Evolutionary conservation across 53 echinoderm and acorn worm species (phyloP).

Genomic region (Holothuria leucospilota): DNA sequence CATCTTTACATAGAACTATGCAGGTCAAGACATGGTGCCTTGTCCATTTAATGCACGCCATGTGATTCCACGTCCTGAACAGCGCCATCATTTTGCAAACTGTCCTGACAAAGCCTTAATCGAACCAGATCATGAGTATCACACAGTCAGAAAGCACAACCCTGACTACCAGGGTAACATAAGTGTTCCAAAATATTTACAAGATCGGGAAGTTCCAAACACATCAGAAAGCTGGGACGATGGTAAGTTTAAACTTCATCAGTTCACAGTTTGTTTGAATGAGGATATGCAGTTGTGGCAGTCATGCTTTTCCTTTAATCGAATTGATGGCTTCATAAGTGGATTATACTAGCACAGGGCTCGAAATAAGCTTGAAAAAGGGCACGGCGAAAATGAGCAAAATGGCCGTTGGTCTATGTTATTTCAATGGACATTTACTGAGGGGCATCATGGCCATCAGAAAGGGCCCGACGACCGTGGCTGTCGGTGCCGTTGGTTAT

Average conservation of each 20-base stretch:
- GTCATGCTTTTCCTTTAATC: no score
- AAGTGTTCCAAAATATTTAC: slow-evolving; percentile 18
- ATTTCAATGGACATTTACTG: no score
- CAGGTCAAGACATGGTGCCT: slow-evolving; percentile 53
- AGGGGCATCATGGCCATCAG: no score
- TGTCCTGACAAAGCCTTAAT: slow-evolving; percentile 81
- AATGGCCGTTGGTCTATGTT: no score
- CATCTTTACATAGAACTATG: slow-evolving; percentile 68
- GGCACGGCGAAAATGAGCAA: no score
- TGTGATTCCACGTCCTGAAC: slow-evolving; percentile 74
- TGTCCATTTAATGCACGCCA: slow-evolving; percentile 97
- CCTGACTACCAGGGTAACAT: slow-evolving; percentile 9
- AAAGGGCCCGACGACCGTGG: no score
- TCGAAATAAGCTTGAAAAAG: no score
- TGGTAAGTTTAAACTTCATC: neutral
- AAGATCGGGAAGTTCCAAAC: neutral
- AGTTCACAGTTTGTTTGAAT: neutral
- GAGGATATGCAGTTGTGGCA: no score
- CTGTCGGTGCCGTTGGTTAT: no score
- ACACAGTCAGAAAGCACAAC: slow-evolving; percentile 27
- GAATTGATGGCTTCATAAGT: no score
- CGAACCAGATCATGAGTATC: slow-evolving; percentile 70
- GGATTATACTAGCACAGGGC: no score
- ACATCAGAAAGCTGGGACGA: slow-evolving; percentile 20
- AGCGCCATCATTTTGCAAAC: slow-evolving; percentile 80